Evolutionary conservation across 2,888 invertebrate species (phyloP), one percentile per base, ranked within the genome.

Genomic region (Drosophila colorata): DNA sequence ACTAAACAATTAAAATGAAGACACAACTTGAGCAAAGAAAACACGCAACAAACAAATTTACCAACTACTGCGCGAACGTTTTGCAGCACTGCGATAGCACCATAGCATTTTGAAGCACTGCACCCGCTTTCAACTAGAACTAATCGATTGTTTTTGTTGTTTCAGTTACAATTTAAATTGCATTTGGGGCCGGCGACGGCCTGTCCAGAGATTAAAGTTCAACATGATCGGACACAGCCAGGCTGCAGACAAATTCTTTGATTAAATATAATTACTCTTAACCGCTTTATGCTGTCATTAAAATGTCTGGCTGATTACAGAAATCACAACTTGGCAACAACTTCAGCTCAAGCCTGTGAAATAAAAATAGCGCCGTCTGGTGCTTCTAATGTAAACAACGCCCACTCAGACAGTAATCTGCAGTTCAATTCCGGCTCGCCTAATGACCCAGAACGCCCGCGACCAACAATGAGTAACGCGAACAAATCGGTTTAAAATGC

Each of bases 251-350:
- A 66, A 8, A 13, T 46, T 65, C 63, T 52, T 25, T 58, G 78
- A 74, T 80, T 77, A 33, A 33, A 33, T 13, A 79, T 52, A 60
- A 61, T 70, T 66, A 20, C 28, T 31, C 41, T 74, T 53, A 55
- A 66, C 56, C 57, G 57, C 28, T 65, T 48, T 58, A 61, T 69
- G 55, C n/a, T 55, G 59, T 57, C 67, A 75, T 80, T 43, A 78
- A 80, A 75, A 40, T 47, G 80, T 80, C 80, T 80, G 63, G 77
- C 80, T 78, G 80, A 80, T 80, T 80, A 74, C 66, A 63, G 69
- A 43, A 59, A 43, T 60, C 31, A 43, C 49, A 55, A 31, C 76
- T 59, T 70, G 44, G 69, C 72, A 74, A 78, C 77, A 59, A 64
- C 52, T 40, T n/a, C n/a, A 44, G 33, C 16, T 23, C 18, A 67